Evolutionary conservation across 1,140 invertebrate species (phyloP).

Genomic region (Paraescarpia echinospica): DNA sequence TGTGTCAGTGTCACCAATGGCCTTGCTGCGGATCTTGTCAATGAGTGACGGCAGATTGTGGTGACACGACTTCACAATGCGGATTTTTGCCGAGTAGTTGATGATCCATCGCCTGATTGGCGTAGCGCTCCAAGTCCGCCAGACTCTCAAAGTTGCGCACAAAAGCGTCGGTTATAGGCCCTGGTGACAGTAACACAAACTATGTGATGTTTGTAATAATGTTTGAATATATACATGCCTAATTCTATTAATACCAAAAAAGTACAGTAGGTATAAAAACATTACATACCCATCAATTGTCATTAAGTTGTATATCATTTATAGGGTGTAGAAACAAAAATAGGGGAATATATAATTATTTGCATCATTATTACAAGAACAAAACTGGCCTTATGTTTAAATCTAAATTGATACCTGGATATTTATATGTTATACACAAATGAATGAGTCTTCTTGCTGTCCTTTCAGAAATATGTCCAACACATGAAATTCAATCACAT

Average conservation of each 20-base stretch:
- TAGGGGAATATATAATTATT: too few relatives aligned
- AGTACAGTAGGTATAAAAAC: too few relatives aligned
- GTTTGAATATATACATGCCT: background rate
- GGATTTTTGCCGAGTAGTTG: slow-evolving; percentile 53
- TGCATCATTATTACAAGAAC: too few relatives aligned
- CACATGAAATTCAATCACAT: too few relatives aligned
- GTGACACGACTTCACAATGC: slow-evolving; percentile 45
- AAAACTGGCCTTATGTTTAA: too few relatives aligned
- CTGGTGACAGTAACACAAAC: background rate
- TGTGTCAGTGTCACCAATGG: slow-evolving; percentile 35
- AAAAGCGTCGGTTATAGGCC: background rate
- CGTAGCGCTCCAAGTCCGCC: slow-evolving; percentile 47
- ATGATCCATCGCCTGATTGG: slow-evolving; percentile 41
- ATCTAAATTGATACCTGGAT: too few relatives aligned
- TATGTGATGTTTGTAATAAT: background rate
- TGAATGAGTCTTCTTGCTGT: slow-evolving; percentile 37
- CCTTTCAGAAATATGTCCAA: background rate
- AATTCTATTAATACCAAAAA: background rate
- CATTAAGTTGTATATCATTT: background rate
- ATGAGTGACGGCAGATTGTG: slow-evolving; percentile 39
- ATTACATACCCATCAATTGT: background rate
- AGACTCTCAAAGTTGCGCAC: slow-evolving; percentile 37
- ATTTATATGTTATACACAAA: slow-evolving; percentile 37
- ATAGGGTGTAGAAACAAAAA: background rate
- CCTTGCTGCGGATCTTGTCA: slow-evolving; percentile 41